These are phyloP conservation scores for Coenobita brevimanus DNA, from an alignment of 1,140 invertebrate genomes.

Conservation along the genomic window DNA sequence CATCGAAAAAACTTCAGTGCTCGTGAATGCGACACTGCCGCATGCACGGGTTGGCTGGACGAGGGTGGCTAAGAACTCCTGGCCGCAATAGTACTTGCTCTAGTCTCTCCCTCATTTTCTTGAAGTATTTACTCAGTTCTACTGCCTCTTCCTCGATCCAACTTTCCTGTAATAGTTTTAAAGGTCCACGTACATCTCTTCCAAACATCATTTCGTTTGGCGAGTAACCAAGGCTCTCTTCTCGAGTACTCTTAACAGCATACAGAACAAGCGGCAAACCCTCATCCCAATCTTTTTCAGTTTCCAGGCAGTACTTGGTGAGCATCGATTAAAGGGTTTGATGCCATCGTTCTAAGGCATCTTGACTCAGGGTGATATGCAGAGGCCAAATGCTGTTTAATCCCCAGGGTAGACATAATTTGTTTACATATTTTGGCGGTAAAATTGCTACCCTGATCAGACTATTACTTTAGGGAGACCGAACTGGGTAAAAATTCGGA, in stretches of 20 bases:
- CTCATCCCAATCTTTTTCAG: too few relatives aligned
- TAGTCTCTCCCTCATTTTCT: background rate
- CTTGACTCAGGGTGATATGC: background rate
- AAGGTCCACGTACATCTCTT: conserved; percentile 32
- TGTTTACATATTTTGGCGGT: conserved; percentile 10
- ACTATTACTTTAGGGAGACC: background rate
- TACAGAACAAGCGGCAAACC: too few relatives aligned
- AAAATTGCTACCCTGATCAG: conserved; percentile 2
- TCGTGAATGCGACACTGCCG: background rate
- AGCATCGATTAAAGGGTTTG: conserved; percentile 5
- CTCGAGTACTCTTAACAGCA: background rate
- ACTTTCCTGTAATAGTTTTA: too few relatives aligned
- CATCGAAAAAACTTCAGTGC: too few relatives aligned
- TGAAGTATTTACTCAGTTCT: background rate
- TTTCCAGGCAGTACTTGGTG: conserved; percentile 37
- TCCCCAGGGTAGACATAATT: background rate
- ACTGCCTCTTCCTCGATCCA: background rate
- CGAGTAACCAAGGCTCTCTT: conserved; percentile 22
- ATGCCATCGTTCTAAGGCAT: too few relatives aligned
- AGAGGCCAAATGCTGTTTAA: background rate
- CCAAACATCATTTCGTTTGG: conserved; percentile 26
- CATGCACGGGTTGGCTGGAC: too few relatives aligned
- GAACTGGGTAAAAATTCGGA: conserved; percentile 20
- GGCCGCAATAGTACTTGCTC: too few relatives aligned
- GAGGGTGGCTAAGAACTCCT: too few relatives aligned